Evolutionary conservation across 2,888 invertebrate genomes (phyloP).

Genomic region (Melanostoma scalare): DNA sequence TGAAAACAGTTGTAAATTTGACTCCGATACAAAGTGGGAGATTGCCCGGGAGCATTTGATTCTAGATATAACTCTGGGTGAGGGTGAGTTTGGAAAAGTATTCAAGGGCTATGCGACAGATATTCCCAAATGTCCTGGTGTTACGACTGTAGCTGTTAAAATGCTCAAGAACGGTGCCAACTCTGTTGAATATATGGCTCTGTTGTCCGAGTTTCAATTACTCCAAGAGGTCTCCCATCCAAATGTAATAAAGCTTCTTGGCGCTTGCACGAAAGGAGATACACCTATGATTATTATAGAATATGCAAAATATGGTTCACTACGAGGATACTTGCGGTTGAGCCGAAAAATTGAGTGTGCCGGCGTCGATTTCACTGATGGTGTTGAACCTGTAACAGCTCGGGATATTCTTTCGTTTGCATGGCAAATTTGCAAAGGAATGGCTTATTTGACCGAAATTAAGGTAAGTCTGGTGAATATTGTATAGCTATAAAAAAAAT

Average conservation of each 20-base stretch:
- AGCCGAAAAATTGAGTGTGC: conserved; percentile 85
- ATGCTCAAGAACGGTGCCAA: conserved; percentile 88
- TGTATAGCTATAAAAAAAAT: too few relatives aligned
- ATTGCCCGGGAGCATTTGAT: conserved; percentile 86
- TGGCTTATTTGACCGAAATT: conserved; percentile 90
- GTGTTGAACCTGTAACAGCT: conserved; percentile 84
- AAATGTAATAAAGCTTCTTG: conserved; percentile 89
- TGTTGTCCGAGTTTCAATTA: conserved; percentile 90
- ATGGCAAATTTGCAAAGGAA: conserved; percentile 94
- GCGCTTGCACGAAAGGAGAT: conserved; percentile 86
- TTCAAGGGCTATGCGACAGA: conserved; percentile 87
- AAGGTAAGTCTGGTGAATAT: conserved; percentile 84
- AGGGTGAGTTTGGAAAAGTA: conserved; percentile 92
- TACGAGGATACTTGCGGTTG: conserved; percentile 87
- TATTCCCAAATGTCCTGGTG: conserved; percentile 85
- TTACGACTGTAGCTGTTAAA: conserved; percentile 90
- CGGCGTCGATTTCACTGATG: conserved; percentile 82
- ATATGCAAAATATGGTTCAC: conserved; percentile 89
- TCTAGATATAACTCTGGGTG: conserved; percentile 88
- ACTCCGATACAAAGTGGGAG: conserved; percentile 89
- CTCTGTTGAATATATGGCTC: conserved; percentile 87
- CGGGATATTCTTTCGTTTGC: conserved; percentile 90
- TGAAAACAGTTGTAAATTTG: conserved; percentile 79
- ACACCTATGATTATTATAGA: conserved; percentile 91
- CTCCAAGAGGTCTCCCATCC: conserved; percentile 91